phyloP scores from a whole-genome alignment of 2,797 vertebrate genomes.

The Synaphobranchus kaupii region DNA sequence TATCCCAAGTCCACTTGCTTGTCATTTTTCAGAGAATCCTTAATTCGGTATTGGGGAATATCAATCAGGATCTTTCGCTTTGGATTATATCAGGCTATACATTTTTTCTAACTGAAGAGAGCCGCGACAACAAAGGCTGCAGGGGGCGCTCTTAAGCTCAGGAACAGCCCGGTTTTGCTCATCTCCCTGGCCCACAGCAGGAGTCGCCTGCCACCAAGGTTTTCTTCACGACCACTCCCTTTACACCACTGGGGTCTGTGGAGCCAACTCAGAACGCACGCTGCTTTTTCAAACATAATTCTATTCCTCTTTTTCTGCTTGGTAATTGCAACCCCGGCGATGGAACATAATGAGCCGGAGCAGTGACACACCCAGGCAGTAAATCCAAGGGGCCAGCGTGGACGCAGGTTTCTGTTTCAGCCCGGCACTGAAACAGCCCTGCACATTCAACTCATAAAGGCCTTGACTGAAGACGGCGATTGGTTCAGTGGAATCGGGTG shows the following conservation, averaged over 20 bases:
- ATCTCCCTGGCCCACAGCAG: not conserved
- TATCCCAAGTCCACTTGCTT: not conserved
- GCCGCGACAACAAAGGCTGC: not conserved
- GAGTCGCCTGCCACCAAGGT: too few relatives aligned
- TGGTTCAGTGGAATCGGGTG: too few relatives aligned
- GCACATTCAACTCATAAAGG: not conserved
- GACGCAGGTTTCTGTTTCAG: too few relatives aligned
- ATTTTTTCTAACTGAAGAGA: too few relatives aligned
- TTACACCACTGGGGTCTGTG: too few relatives aligned
- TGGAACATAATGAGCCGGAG: not conserved
- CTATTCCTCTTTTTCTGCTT: not conserved
- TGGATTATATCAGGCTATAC: not conserved
- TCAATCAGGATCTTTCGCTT: not conserved
- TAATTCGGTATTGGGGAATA: not conserved
- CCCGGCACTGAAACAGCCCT: not conserved
- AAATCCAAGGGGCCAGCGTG: too few relatives aligned
- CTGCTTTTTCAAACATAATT: not conserved
- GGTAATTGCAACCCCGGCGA: not conserved
- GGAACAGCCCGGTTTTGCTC: not conserved
- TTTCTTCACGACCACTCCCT: too few relatives aligned
- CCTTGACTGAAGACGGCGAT: not conserved
- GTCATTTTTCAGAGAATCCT: not conserved
- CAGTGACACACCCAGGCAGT: not conserved
- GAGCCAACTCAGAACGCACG: too few relatives aligned
- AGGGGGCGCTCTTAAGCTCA: not conserved